Base-by-base conservation (phyloP, 2,797 vertebrate species). In the Synaphobranchus kaupii region DNA sequence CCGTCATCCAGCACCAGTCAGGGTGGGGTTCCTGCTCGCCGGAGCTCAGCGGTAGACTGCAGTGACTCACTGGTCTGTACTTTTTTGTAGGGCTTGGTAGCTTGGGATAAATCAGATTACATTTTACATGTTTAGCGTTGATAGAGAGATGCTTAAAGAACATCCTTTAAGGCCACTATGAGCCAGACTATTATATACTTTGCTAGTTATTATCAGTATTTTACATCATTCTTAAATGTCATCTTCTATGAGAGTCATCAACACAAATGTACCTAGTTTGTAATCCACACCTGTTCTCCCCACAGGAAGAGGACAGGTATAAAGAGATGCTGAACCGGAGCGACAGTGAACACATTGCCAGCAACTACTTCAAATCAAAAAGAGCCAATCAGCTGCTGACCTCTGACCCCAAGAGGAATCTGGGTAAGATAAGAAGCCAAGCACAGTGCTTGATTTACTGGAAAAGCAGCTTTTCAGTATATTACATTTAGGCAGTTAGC, bases 321-420 rank as follows among this genome's bases (percentile, higher is more conserved):
- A 97, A 94, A 86, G 92, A 96, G 88, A 95, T 97, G 97, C 93
- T 99, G 87, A 94, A 93, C 87, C 96, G 96, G 12, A 98, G 97
- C 0, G 94, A 97, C 92, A 98, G 97, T 0, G 96, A 97, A 82
- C 96, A 96, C 86, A 95, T 97, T 0, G 96, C 98, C 92, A 97
- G 91, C 88, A 97, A 95, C 93, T 98, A 97, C 94, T 98, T 98
- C 90, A 96, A 93, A 89, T 91, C 94, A 13, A 96, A 94, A 88
- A 94, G 97, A 76, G 92, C 96, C 89, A 96, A 89, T 89, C 96
- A 94, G 85, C 95, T 98, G 90, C 95, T 98, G 56, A 94, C 92
- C 6, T 87, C 86, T 0, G 94, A 97, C 1, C 83, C 93, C 0
- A 82, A 90, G 84, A 95, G 94, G 91, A 96, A 91, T 88, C 94